A percentile compares a stretch with the other conserved stretches of the same genome.
These are phyloP conservation scores for Physocephala rufipes DNA, from an alignment of 2,888 invertebrate species.

Conservation along the genomic window DNA sequence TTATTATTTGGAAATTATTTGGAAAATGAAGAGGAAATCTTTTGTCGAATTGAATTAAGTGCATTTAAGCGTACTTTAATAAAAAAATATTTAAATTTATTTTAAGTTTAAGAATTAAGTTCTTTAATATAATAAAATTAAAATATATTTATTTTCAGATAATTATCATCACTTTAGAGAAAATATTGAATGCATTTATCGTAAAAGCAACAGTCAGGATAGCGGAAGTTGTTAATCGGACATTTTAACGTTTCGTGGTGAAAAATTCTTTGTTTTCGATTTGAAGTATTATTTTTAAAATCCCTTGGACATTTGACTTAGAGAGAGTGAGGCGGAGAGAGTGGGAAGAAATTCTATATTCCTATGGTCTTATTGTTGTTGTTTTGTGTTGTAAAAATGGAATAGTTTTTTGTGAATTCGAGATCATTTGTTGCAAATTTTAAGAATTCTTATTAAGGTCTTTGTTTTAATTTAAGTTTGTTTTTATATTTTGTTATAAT, in stretches of 20 bases:
- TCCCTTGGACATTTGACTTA: slow-evolving; percentile 27
- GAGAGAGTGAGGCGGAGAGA: not conserved
- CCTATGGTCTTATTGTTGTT: slow-evolving; percentile 22
- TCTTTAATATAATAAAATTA: no score
- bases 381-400: slow-evolving; percentile 34
- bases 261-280: slow-evolving; percentile 13
- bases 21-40: not conserved
- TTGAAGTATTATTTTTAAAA: slow-evolving; percentile 18
- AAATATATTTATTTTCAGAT: no score
- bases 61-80: no score
- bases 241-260: not conserved
- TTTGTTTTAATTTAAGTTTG: slow-evolving; percentile 2
- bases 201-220: not conserved
- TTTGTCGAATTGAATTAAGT: slow-evolving; percentile 25
- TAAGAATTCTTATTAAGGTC: no score
- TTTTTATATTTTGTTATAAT: slow-evolving; percentile 21
- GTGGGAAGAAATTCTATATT: slow-evolving; percentile 2
- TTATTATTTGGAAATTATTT: not conserved
- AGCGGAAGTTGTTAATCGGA: not conserved
- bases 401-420: slow-evolving; percentile 38
- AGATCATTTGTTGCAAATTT: slow-evolving; percentile 38
- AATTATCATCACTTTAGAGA: no score
- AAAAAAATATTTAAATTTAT: not conserved
- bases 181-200: not conserved
- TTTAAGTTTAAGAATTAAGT: no score